Conservation (phyloP, 2,888 invertebrate species). For the Baccha elongata region DNA sequence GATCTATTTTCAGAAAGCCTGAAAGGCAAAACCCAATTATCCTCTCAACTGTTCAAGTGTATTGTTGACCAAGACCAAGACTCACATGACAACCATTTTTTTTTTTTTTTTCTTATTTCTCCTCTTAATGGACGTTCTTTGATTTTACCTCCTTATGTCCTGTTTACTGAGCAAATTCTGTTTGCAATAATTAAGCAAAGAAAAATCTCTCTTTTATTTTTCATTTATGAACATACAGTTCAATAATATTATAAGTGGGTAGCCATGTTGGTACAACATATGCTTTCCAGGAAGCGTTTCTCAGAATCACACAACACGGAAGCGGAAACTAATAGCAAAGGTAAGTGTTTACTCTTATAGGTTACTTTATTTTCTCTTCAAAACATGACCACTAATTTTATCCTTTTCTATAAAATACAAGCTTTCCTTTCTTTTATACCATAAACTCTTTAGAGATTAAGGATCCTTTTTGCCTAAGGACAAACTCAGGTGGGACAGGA, state of each 20-base stretch:
- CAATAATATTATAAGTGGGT: neutral
- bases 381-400: conserved; percentile 58
- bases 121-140: conserved; percentile 38
- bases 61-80: conserved; percentile 34
- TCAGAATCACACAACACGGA: conserved; percentile 31
- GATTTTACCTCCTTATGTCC: conserved; percentile 50
- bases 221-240: neutral
- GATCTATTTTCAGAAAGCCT: conserved; percentile 24
- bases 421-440: conserved; percentile 35
- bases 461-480: conserved; percentile 40
- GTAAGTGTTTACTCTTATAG: conserved; percentile 68
- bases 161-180: conserved; percentile 68
- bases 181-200: conserved; percentile 69
- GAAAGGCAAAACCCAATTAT: conserved; percentile 64
- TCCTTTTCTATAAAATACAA: conserved; percentile 25
- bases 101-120: neutral
- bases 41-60: conserved; percentile 42
- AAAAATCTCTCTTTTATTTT: conserved; percentile 34
- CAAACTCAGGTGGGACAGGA: conserved; percentile 22
- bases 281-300: conserved; percentile 29
- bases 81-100: conserved; percentile 42
- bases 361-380: conserved; percentile 57
- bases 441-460: conserved; percentile 66
- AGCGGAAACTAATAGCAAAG: conserved; percentile 40
- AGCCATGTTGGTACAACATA: conserved; percentile 38